Evolutionary conservation across 2,113 vertebrate genomes (phyloP), one percentile per base, ranked within the genome.

Genomic region (Pluvialis apricaria): DNA sequence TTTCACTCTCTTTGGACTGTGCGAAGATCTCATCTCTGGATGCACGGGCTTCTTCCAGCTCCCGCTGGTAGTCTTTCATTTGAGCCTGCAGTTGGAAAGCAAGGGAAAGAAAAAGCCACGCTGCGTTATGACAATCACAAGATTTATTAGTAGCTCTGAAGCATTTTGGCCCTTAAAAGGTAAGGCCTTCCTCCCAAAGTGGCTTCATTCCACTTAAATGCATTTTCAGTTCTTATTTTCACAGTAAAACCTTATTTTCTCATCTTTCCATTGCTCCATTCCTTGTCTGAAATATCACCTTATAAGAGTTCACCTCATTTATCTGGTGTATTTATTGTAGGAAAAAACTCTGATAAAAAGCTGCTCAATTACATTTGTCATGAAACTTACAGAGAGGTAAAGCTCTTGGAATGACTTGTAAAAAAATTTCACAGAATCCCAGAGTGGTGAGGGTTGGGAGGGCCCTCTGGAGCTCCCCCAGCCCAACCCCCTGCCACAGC

Each of bases 31-130:
- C 99, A 29, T 99, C 99, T 72, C 99, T 98, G 88, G 99, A 99
- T 7, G 99, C 98, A 44, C 99, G 98, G 5, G 99, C 99, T 93
- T 99, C 99, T 82, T 99, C 99, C 91, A 99, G 97, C 97, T 99
- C 99, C 83, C 99, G 98, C 64, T 99, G 99, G 78, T 99, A 99
- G 94, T 99, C 99, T 95, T 99, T 99, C 99, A 99, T 99, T 97
- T 99, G 99, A 82, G 98, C 99, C 99, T 99, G 94, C 16, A 64
- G 72, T 49, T 47, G 49, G 73, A 55, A 8, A 69, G 61, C 29
- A 57, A 25, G 20, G 60, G 73, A 47, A 36, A 58, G 47, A 28
- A 29, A 12, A 55, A 80, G 60, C 36, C 82, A 62, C 5, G 32
- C 22, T 76, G 70, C 18, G 7, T 11, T 12, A 86, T 47, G 49